Percentiles rank a stretch among this genome's conserved stretches.
Conservation (phyloP, 1,140 invertebrate genomes). For the Charaxes varanes region DNA sequence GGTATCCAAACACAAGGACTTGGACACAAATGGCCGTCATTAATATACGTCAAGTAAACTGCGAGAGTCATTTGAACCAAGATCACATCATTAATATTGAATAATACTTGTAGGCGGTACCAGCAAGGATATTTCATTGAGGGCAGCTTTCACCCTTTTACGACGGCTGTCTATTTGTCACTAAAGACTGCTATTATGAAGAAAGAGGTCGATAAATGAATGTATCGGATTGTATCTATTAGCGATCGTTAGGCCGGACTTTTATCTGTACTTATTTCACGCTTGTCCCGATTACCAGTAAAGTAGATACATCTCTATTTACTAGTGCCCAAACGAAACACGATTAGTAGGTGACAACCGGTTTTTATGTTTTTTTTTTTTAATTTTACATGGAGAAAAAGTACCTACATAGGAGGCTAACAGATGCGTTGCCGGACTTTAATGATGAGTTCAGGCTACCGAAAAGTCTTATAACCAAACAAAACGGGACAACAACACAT, state of each 20-base stretch:
- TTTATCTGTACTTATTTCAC: constrained; percentile 8
- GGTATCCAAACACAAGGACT: constrained; percentile 39
- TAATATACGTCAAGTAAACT: constrained; percentile 61
- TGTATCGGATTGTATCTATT: constrained; percentile 5
- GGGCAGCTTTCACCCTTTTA: constrained; percentile 67
- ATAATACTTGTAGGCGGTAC: constrained; percentile 56
- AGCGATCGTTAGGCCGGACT: neutral
- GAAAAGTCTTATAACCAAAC: too few species aligned
- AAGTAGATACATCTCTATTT: constrained; percentile 2
- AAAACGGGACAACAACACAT: too few species aligned
- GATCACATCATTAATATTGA: constrained; percentile 72
- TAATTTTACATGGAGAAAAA: too few species aligned
- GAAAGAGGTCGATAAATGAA: constrained; percentile 26
- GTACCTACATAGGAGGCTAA: too few species aligned
- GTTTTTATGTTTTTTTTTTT: too few species aligned
- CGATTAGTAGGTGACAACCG: too few species aligned
- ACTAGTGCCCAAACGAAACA: too few species aligned
- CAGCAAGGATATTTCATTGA: constrained; percentile 53
- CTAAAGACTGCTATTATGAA: constrained; percentile 28
- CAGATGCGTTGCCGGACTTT: too few species aligned
- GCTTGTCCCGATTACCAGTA: constrained; percentile 7
- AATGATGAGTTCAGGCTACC: too few species aligned
- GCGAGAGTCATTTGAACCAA: constrained; percentile 60
- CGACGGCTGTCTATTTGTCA: constrained; percentile 52
- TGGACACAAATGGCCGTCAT: constrained; percentile 55